Percentiles rank a stretch among this genome's conserved stretches.
These are phyloP conservation scores for Alviniconcha marisindica DNA, from an alignment of 1,140 invertebrate genomes.

Conservation along the genomic window DNA sequence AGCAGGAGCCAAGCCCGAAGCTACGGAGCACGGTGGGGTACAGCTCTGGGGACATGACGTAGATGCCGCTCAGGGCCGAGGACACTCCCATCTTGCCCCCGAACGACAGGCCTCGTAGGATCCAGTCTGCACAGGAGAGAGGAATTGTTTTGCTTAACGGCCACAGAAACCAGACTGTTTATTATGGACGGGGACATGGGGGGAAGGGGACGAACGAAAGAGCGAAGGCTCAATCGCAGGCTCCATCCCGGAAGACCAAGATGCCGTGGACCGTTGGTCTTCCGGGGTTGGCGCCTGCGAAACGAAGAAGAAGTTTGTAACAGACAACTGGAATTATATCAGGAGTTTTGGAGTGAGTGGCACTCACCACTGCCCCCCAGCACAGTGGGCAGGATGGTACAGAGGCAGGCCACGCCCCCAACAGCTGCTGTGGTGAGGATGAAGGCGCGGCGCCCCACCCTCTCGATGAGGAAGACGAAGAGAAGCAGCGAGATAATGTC, in stretches of 20 bases:
- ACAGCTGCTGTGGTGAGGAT: neutral
- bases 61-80: slow-evolving; percentile 76
- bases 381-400: slow-evolving; percentile 47
- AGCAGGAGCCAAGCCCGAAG: slow-evolving; percentile 87
- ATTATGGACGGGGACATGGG: too few species aligned
- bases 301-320: neutral
- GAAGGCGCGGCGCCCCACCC: neutral
- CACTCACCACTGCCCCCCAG: slow-evolving; percentile 22
- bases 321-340: neutral
- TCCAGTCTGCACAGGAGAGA: slow-evolving; percentile 33
- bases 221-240: too few species aligned
- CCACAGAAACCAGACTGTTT: too few species aligned
- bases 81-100: slow-evolving; percentile 44
- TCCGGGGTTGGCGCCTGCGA: too few species aligned
- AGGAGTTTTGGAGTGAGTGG: too few species aligned
- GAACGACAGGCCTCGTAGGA: slow-evolving; percentile 44
- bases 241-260: too few species aligned
- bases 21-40: slow-evolving; percentile 90
- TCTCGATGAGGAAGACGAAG: slow-evolving; percentile 73
- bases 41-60: slow-evolving; percentile 88
- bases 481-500: slow-evolving; percentile 86
- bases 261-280: too few species aligned
- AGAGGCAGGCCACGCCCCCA: neutral
- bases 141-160: too few species aligned
- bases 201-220: too few species aligned